Percentiles rank a stretch among this genome's conserved stretches.
These are phyloP conservation scores for Polydrusus pterygomalis DNA, from an alignment of 2,888 invertebrate species.

Conservation along the genomic window DNA sequence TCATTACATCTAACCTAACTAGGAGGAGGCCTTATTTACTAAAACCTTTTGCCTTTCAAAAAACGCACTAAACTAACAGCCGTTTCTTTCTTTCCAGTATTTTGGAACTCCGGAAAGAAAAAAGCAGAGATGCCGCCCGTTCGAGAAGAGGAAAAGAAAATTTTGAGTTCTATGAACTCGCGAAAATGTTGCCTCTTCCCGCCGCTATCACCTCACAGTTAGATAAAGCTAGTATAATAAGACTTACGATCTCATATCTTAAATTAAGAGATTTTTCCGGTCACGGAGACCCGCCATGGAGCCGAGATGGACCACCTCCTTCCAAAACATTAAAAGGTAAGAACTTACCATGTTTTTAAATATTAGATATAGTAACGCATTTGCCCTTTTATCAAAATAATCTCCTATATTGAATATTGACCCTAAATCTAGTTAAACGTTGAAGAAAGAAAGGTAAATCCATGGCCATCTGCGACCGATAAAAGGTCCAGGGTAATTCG, in stretches of 20 bases:
- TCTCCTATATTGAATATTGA: not conserved
- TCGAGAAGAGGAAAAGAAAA: constrained; percentile 95
- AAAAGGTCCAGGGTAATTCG: constrained; percentile 65
- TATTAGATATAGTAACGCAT: too few species aligned
- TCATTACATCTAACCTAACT: not conserved
- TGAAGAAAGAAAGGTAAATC: constrained; percentile 41
- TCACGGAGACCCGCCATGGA: constrained; percentile 98
- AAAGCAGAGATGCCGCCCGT: constrained; percentile 93
- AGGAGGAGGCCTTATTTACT: constrained; percentile 13
- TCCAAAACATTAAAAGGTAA: constrained; percentile 90
- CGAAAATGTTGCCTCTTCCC: constrained; percentile 93
- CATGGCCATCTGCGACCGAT: constrained; percentile 45
- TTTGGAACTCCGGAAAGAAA: constrained; percentile 94
- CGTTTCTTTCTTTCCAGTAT: constrained; percentile 81
- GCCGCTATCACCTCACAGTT: constrained; percentile 95
- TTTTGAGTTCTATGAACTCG: constrained; percentile 96
- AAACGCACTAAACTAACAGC: not conserved
- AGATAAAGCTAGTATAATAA: constrained; percentile 97
- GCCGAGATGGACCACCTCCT: constrained; percentile 84
- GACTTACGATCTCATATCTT: constrained; percentile 96
- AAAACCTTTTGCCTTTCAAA: not conserved
- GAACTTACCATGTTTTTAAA: constrained; percentile 60
- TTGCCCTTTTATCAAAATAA: too few species aligned
- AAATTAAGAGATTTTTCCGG: constrained; percentile 95
- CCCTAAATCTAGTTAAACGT: constrained; percentile 26